A percentile compares a stretch with the other conserved stretches of the same genome.
Conservation (phyloP, 2,113 vertebrate genomes). For the Oncorhynchus keta region DNA sequence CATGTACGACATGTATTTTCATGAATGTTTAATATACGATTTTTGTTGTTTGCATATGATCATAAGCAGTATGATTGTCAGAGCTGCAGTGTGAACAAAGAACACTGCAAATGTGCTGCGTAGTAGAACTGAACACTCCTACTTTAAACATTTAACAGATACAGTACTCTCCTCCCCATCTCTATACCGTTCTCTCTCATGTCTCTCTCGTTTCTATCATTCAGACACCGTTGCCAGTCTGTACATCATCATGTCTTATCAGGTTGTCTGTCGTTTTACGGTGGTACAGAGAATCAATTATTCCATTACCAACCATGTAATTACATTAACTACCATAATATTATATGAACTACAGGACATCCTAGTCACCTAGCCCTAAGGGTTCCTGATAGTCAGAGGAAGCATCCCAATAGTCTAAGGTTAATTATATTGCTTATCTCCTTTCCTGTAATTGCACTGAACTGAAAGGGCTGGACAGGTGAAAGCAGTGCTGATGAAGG, state of each 20-base stretch:
- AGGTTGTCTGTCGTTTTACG: neutral
- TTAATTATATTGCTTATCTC: neutral
- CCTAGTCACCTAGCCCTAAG: neutral
- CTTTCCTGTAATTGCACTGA: neutral
- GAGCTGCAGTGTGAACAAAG: constrained; percentile 24
- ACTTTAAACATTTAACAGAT: constrained; percentile 49
- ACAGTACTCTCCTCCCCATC: constrained; percentile 16
- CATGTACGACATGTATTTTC: too few relatives aligned
- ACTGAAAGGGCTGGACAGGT: neutral
- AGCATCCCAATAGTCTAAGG: neutral
- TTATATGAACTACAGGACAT: too few relatives aligned
- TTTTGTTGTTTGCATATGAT: too few relatives aligned
- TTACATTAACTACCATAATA: too few relatives aligned
- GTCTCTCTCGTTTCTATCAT: neutral
- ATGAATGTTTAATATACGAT: too few relatives aligned
- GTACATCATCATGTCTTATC: neutral
- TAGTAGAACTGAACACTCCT: constrained; percentile 18
- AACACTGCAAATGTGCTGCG: neutral
- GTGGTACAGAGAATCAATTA: constrained; percentile 8
- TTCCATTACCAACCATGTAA: neutral
- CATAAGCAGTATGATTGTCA: too few relatives aligned
- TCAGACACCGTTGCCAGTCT: neutral
- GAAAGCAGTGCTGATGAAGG: neutral
- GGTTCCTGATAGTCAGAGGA: neutral
- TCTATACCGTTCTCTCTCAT: neutral